Percentiles rank a stretch among this genome's conserved stretches.
These are phyloP conservation scores for Idris sp. DNA, from an alignment of 1,140 invertebrate genomes.

Conservation along the genomic window DNA sequence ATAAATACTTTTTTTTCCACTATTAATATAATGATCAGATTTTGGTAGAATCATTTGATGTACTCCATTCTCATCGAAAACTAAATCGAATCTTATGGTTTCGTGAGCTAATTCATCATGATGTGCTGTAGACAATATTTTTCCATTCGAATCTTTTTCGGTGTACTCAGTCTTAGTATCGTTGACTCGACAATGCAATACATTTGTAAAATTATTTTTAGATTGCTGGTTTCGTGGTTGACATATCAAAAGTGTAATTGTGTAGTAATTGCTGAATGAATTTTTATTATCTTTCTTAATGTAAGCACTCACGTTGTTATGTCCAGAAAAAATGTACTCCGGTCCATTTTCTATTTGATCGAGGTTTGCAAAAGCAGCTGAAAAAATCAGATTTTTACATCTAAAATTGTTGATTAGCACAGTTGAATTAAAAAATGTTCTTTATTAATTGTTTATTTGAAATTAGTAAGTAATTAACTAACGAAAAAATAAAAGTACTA, in stretches of 20 bases:
- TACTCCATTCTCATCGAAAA: constrained; percentile 18
- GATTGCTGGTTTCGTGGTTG: background rate
- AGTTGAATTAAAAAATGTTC: too few relatives aligned
- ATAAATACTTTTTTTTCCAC: background rate
- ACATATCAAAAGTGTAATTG: constrained; percentile 3
- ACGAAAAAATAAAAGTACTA: too few relatives aligned
- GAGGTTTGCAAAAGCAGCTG: too few relatives aligned
- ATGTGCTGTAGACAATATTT: background rate
- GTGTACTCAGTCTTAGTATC: background rate
- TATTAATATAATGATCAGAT: background rate
- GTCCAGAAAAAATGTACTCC: too few relatives aligned
- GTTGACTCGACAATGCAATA: constrained; percentile 7
- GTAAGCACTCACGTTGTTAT: too few relatives aligned
- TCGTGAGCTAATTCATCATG: constrained; percentile 8
- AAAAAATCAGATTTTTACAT: too few relatives aligned
- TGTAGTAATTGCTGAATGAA: too few relatives aligned
- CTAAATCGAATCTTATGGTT: constrained; percentile 2
- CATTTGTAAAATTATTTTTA: background rate
- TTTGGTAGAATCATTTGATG: background rate
- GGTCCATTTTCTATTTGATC: too few relatives aligned
- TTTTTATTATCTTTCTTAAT: too few relatives aligned
- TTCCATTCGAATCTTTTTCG: background rate
- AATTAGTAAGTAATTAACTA: too few relatives aligned
- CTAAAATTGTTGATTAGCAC: too few relatives aligned
- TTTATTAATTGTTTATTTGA: too few relatives aligned